Base-by-base conservation (phyloP, 2,113 vertebrate species). In the Pterocles gutturalis region DNA sequence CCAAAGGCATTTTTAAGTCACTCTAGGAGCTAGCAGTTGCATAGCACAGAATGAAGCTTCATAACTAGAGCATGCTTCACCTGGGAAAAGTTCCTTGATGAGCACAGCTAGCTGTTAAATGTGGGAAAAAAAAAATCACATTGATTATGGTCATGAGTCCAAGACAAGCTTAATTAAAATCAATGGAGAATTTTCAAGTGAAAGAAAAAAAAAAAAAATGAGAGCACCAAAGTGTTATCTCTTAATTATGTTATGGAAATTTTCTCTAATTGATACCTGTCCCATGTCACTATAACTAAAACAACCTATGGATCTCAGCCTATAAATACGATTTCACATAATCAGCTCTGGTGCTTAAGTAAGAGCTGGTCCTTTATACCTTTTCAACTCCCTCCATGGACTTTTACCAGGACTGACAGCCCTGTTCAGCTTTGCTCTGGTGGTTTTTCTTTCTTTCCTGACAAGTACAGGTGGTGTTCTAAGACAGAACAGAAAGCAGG, bases 111-210 rank as follows among this genome's bases (percentile, higher is more conserved):
- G 81, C 65, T 76, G 69, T 85, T 94, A 94, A 91, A 96, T 25
- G 45, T 41, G 12, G 38, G 78, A 38, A 38, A 38, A 21, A 49
- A 33, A 20, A 77, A 79, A 62, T 80, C 78, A 72, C 66, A 87
- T 49, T 91, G 87, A 95, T 94, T 93, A 91, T 25, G 87, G 93
- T 91, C 94, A 87, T 85, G 61, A 93, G 89, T 93, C 91, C 87
- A 93, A 94, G 84, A 85, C 84, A 94, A 89, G 57, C 41, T 96
- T 96, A 97, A 96, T 96, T 95, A 94, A 96, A 96, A 91, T 72
- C 82, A 96, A n/a, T 85, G 70, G 70, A 95, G 69, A 96, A 69
- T 89, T 80, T 96, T 80, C 60, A 94, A 87, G 65, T 71, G 70
- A 61, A 89, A 80, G 25, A 31, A 43, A 75, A 61, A 64, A n/a